Base-by-base conservation (phyloP, 1,140 invertebrate genomes). In the Drosophila nannoptera region DNA sequence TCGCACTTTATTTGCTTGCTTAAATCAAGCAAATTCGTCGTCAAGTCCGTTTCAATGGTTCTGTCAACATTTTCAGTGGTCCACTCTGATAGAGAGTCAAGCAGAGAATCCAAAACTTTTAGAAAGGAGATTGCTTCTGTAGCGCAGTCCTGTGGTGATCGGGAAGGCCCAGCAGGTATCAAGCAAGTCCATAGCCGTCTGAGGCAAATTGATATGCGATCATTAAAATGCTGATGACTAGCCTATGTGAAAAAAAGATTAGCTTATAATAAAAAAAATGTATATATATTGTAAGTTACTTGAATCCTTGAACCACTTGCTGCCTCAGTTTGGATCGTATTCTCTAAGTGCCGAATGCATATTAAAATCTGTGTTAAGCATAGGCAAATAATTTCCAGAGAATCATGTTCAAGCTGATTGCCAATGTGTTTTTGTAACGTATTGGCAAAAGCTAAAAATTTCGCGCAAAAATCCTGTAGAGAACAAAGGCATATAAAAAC, bases 351-450 rank as follows among this genome's bases (percentile, higher is more conserved):
- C 12, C 73, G 73, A 14, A 89, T 75, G 14, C 88, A 89, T 3
- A 71, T 76, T 14, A 87, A 50, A 12, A 89, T 82, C 62, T 89
- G 88, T 6, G 77, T 75, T n/a, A 89, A 32, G 32, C 87, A 89
- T 0, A 89, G 43, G 32, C 78, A 87, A 8, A 82, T 71, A 16
- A 74, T 64, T 31, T 89, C 88, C 7, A 77, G 16, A 16, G 46
- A 49, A 11, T 82, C 69, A 4, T 50, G 29, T 45, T 77, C 56
- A 6, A 64, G 36, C 11, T 73, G 14, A 4, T 42, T 54, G 6
- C 42, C 33, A 32, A 87, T 55, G 16, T 48, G 60, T 11, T 67
- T 71, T 14, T 89, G 88, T 12, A 88, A 36, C 8, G 33, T 16
- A 9, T 73, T 67, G 1, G 69, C 63, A 56, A 86, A 82, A 8